Evolutionary conservation across 2,888 invertebrate genomes (phyloP).

Genomic region (Chelonus formosanus): DNA sequence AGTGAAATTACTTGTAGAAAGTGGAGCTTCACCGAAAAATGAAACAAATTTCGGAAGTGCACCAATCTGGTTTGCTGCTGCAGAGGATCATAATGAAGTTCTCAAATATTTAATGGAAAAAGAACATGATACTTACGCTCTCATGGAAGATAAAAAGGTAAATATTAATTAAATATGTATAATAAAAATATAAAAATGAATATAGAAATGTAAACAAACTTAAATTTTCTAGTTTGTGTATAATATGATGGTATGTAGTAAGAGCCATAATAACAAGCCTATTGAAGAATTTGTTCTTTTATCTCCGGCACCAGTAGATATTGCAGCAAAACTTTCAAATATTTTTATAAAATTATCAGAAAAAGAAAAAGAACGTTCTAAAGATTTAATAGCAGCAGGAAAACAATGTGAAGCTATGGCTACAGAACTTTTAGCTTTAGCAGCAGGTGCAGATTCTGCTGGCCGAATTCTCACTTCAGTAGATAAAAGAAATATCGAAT

Average conservation of each 20-base stretch:
- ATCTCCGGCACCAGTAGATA: constrained; percentile 99
- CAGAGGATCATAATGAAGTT: constrained; percentile 97
- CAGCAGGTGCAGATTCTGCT: constrained; percentile 93
- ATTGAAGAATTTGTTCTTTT: constrained; percentile 97
- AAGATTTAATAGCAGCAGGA: constrained; percentile 94
- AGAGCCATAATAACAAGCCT: constrained; percentile 93
- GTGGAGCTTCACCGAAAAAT: constrained; percentile 93
- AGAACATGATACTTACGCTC: constrained; percentile 95
- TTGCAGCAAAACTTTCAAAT: constrained; percentile 96
- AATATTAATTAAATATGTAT: constrained; percentile 36
- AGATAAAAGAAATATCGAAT: constrained; percentile 92
- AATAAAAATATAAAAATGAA: neutral
- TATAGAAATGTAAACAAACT: neutral
- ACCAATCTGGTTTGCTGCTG: constrained; percentile 98
- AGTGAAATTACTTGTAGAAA: constrained; percentile 92
- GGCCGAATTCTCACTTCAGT: constrained; percentile 94
- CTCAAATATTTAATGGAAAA: constrained; percentile 95
- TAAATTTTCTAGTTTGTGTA: constrained; percentile 78
- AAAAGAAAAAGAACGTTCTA: constrained; percentile 97
- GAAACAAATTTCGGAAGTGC: constrained; percentile 97
- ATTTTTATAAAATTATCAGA: constrained; percentile 87
- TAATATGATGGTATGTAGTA: constrained; percentile 97
- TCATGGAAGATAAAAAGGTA: constrained; percentile 96
- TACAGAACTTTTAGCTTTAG: constrained; percentile 91
- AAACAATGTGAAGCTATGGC: constrained; percentile 98